Conservation (phyloP, 2,113 vertebrate species). For the Vidua macroura region DNA sequence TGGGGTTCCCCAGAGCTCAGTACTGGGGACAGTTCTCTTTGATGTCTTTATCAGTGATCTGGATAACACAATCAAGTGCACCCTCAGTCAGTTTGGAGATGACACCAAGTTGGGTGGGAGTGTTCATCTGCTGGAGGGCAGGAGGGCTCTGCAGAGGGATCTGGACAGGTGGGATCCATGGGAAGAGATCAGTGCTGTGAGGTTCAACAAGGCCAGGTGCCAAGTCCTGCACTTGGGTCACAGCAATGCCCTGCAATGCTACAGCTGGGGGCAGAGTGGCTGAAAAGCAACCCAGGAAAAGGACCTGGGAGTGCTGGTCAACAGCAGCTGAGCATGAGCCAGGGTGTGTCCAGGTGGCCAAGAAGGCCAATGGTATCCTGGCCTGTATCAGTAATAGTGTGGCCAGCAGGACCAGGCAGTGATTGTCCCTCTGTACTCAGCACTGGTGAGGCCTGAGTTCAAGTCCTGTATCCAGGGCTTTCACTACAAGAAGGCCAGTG, state of each 20-base stretch:
- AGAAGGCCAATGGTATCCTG: background rate
- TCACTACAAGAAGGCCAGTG: background rate
- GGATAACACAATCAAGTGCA: background rate
- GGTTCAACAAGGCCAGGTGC: background rate
- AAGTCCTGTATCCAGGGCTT: background rate
- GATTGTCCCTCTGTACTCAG: background rate
- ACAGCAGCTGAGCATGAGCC: background rate
- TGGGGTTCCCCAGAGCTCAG: background rate
- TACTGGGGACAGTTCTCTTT: background rate
- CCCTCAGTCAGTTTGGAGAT: background rate
- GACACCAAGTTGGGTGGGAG: background rate
- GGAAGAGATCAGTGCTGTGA: background rate
- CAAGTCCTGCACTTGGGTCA: background rate
- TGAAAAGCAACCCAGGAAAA: background rate
- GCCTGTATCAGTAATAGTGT: background rate
- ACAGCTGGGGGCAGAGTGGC: background rate
- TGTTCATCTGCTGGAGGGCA: background rate
- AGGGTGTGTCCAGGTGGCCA: background rate
- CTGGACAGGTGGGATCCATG: background rate
- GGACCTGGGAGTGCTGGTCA: accelerated
- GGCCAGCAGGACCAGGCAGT: background rate
- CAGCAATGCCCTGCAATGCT: background rate
- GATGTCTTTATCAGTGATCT: background rate
- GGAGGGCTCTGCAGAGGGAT: background rate
- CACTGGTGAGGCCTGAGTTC: background rate